Percentiles rank a stretch among this genome's conserved stretches.
phyloP scores from a whole-genome alignment of 2,797 vertebrate genomes.

The Capromys pilorides region DNA sequence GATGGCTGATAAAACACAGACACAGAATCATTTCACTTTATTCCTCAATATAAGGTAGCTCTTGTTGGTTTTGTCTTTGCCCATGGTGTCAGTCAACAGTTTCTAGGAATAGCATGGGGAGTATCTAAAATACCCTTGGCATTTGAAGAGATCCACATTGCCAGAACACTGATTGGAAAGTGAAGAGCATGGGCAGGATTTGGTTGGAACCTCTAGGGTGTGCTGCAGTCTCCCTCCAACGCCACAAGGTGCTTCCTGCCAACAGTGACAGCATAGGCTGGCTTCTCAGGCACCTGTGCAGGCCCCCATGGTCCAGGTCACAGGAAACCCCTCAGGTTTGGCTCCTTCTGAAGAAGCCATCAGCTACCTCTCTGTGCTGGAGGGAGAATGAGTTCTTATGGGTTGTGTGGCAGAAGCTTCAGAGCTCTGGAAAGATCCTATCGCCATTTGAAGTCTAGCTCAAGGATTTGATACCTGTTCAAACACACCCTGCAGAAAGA shows the following conservation, averaged over 20 bases:
- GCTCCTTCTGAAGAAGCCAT: neutral
- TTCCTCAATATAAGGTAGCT: neutral
- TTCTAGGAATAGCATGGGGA: neutral
- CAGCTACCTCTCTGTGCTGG: neutral
- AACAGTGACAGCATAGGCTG: neutral
- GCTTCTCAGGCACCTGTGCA: neutral
- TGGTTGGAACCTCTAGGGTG: rapidly evolving
- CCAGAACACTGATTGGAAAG: neutral
- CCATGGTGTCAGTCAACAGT: neutral
- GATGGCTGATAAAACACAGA: neutral
- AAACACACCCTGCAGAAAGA: conserved; percentile 6
- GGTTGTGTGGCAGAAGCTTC: neutral
- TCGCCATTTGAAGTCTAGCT: conserved; percentile 40
- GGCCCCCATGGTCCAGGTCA: too few species aligned
- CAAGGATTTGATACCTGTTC: conserved; percentile 16
- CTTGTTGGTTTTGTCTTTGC: neutral
- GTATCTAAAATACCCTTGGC: neutral
- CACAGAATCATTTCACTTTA: neutral
- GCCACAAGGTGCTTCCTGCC: rapidly evolving
- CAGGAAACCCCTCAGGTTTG: neutral
- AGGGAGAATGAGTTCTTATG: neutral
- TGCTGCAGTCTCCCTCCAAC: rapidly evolving
- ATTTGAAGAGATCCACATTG: neutral
- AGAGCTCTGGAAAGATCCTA: neutral
- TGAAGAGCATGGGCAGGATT: rapidly evolving